Evolutionary conservation across 2,797 vertebrate genomes (phyloP).

Genomic region (Esox lucius): DNA sequence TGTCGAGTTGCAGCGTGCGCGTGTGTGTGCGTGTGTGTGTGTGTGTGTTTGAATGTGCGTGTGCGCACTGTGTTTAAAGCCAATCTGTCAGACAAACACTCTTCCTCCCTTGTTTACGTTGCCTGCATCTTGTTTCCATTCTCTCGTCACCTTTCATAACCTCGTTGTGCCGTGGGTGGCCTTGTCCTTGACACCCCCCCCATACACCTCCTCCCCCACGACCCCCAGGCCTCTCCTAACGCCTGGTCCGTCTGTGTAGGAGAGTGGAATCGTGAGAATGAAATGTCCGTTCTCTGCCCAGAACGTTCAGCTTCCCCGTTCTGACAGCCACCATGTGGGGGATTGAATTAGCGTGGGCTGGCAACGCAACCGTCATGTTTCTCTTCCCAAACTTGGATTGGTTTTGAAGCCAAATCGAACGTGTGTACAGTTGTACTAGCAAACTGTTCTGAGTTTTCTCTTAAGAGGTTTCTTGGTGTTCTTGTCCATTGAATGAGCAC

Average conservation of each 20-base stretch:
- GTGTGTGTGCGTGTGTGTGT: too few relatives aligned
- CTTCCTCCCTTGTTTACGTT: neutral
- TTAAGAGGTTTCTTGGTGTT: too few relatives aligned
- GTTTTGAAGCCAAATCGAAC: too few relatives aligned
- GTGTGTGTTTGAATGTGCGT: neutral
- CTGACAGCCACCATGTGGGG: neutral
- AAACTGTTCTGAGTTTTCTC: too few relatives aligned
- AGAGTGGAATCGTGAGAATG: neutral
- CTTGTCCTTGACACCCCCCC: neutral
- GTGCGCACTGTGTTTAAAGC: neutral
- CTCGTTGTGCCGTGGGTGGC: neutral
- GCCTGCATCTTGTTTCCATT: conserved; percentile 6
- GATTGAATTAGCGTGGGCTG: neutral
- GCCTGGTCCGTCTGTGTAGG: neutral
- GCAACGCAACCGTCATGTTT: too few relatives aligned
- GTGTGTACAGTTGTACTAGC: too few relatives aligned
- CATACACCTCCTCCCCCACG: neutral
- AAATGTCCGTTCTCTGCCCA: neutral
- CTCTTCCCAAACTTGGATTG: too few relatives aligned
- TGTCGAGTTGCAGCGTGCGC: neutral
- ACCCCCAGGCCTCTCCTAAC: conserved; percentile 3
- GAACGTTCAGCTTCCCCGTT: neutral
- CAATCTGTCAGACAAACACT: conserved; percentile 1
- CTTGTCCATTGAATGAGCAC: too few relatives aligned
- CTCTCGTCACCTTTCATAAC: neutral